A percentile compares a stretch with the other conserved stretches of the same genome.
phyloP scores from a whole-genome alignment of 2,113 vertebrate species.

The Physeter macrocephalus region DNA sequence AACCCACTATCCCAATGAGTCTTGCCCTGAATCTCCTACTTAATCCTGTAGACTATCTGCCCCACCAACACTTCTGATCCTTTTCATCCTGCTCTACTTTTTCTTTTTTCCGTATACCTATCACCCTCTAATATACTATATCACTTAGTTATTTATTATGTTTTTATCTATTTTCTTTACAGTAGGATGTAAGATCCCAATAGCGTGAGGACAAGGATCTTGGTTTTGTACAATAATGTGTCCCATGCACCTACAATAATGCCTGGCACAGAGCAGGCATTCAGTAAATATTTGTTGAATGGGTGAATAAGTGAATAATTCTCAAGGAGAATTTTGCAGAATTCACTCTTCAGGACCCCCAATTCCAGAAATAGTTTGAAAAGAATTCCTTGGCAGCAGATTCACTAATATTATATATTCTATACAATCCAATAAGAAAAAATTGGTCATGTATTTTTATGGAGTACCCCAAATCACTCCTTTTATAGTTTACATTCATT shows the following conservation, averaged over 20 bases:
- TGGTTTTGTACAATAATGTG: neutral
- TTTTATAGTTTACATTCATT: neutral
- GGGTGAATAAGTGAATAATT: neutral
- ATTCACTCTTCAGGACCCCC: neutral
- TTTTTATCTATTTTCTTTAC: neutral
- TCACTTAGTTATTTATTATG: neutral
- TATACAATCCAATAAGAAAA: slow-evolving; percentile 23
- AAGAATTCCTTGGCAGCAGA: slow-evolving; percentile 51
- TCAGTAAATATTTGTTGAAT: neutral
- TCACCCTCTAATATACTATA: neutral
- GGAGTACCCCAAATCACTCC: neutral
- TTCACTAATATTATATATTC: slow-evolving; percentile 15
- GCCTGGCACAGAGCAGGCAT: neutral
- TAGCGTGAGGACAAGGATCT: neutral
- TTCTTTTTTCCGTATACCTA: neutral
- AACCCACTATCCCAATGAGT: neutral
- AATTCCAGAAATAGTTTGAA: slow-evolving; percentile 6
- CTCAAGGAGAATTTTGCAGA: neutral
- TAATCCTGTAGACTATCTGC: neutral
- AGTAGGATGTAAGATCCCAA: neutral
- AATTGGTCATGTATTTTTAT: neutral
- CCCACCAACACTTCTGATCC: neutral
- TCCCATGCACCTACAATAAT: neutral
- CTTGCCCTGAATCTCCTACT: neutral
- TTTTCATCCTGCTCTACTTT: neutral